Percentiles rank a stretch among this genome's conserved stretches.
Conservation (phyloP, 2,797 vertebrate species). For the Jordanella pulchra region DNA sequence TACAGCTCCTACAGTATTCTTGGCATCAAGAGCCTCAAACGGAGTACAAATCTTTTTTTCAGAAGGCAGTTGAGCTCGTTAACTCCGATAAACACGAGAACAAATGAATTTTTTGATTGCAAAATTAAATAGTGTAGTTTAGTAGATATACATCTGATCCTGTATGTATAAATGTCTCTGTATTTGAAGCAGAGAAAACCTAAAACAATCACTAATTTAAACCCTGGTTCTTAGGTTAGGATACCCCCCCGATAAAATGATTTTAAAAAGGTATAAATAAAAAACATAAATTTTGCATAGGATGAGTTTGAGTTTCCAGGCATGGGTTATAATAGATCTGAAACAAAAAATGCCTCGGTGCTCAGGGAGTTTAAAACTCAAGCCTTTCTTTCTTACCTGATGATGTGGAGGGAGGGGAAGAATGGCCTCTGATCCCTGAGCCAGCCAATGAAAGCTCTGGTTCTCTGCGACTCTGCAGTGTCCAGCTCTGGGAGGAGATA, state of each 20-base stretch:
- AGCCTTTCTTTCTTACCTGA: conserved; percentile 82
- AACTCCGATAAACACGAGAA: too few relatives aligned
- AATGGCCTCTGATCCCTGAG: conserved; percentile 94
- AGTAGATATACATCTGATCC: background rate
- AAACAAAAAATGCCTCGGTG: background rate
- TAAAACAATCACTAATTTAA: background rate
- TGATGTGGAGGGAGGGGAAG: conserved; percentile 87
- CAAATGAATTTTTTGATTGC: background rate
- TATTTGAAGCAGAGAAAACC: too few relatives aligned
- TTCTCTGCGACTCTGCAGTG: conserved; percentile 90
- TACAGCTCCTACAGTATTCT: too few relatives aligned
- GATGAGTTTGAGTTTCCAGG: background rate
- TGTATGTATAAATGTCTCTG: background rate
- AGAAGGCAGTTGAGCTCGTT: too few relatives aligned
- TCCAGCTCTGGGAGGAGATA: conserved; percentile 91
- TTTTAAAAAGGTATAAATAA: too few relatives aligned
- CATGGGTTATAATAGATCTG: too few relatives aligned
- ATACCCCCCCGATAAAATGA: too few relatives aligned
- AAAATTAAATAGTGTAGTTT: too few relatives aligned
- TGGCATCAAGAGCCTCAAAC: too few relatives aligned
- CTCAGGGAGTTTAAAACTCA: background rate
- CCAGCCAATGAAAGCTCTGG: conserved; percentile 88
- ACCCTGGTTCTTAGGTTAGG: background rate
- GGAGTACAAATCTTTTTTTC: too few relatives aligned
- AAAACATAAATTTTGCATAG: too few relatives aligned